Evolutionary conservation across 2,888 invertebrate genomes (phyloP), one percentile per base, ranked within the genome.

Genomic region (Drosophila phalerata): DNA sequence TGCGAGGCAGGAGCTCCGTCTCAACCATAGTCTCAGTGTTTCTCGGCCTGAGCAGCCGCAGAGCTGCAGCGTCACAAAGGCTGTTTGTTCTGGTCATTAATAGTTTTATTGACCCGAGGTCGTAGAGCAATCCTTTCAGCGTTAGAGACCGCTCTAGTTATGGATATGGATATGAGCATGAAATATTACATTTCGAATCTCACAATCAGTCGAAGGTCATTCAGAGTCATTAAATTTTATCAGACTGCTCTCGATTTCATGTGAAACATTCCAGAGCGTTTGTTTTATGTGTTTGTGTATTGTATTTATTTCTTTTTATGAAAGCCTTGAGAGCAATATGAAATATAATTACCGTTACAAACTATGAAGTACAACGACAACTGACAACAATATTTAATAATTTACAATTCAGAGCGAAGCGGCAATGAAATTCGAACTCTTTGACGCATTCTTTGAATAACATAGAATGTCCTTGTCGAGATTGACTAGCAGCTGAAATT

Each of bases 61-160:
- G 74, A 61, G 71, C 71, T 56, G 65, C 73, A 70, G 75, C 64
- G 66, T 56, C 74, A 82, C 73, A 87, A 88, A 81, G 81, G 55
- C 72, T 68, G 85, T 90, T 90, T 89, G 84, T 81, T 87, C 84
- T 90, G 89, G 83, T 84, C 89, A 89, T 91, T 91, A 86, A 89
- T 86, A 79, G 83, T 90, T 90, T 91, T 90, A 91, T 89, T 79
- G 81, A 43, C 51, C 55, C 28, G 17, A 43, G 37, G 38, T 25
- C 34, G 56, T 9, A 4, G 49, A 22, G 38, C 60, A 85, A 77
- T 81, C 81, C 79, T 80, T 79, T 76, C 25, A n/a, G 60, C 22
- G 15, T 77, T 74, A 73, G 67, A 76, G 67, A 70, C 58, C 71
- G 81, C 74, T 74, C 66, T 69, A 71, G 77, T 74, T 84, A 83